phyloP scores from a whole-genome alignment of 92 coral and sea anemone species.

The Plumapathes pennacea region DNA sequence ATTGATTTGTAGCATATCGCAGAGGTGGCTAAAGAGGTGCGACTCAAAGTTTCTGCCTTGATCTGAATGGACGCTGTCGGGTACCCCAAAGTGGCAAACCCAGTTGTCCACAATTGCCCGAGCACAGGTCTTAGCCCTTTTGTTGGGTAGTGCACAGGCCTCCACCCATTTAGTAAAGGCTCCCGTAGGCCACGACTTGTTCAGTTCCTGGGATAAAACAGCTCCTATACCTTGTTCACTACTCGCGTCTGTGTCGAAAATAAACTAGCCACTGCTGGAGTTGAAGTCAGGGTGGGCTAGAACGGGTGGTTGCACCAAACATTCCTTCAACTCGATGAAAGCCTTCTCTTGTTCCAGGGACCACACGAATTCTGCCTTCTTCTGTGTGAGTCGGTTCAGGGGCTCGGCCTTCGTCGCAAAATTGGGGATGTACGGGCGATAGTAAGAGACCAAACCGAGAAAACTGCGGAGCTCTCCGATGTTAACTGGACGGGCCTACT shows the following conservation, averaged over 20 bases:
- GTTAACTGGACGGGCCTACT: slow-evolving; percentile 25
- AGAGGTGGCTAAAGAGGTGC: slow-evolving; percentile 14
- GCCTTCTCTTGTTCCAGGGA: slow-evolving; percentile 27
- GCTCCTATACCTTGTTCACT: slow-evolving; percentile 4
- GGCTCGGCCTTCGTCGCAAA: slow-evolving; percentile 36
- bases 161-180: slow-evolving; percentile 61
- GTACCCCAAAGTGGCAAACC: slow-evolving; percentile 43
- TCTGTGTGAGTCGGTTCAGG: slow-evolving; percentile 15
- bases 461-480: slow-evolving; percentile 30
- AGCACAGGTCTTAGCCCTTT: slow-evolving; percentile 44
- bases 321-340: slow-evolving; percentile 16
- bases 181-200: neutral
- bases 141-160: slow-evolving; percentile 48
- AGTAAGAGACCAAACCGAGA: slow-evolving; percentile 32
- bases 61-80: slow-evolving; percentile 44
- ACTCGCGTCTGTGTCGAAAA: slow-evolving; percentile 57
- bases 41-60: slow-evolving; percentile 62
- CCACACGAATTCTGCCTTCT: slow-evolving; percentile 28
- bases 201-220: neutral
- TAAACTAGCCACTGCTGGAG: slow-evolving; percentile 3
- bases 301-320: slow-evolving; percentile 22
- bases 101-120: slow-evolving; percentile 39
- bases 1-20: slow-evolving; percentile 31
- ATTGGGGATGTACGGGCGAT: slow-evolving; percentile 23
- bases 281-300: slow-evolving; percentile 33